phyloP scores from a whole-genome alignment of 1,140 invertebrate genomes.

The Hylaeus anthracinus region DNA sequence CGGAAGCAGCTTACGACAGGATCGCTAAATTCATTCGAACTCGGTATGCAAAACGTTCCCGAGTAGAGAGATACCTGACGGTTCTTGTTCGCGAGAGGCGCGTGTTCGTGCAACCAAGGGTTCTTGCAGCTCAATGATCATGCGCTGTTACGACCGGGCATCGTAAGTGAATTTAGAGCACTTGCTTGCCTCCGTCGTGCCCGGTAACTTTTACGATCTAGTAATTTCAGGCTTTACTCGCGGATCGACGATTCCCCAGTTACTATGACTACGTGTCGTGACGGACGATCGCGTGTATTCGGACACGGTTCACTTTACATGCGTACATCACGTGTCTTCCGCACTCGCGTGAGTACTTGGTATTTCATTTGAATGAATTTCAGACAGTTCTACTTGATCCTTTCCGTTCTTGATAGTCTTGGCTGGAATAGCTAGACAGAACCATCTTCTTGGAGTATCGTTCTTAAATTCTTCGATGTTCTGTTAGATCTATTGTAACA shows the following conservation, averaged over 20 bases:
- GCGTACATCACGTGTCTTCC: conserved; percentile 31
- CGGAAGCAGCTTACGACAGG: too few species aligned
- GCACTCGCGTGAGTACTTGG: background rate
- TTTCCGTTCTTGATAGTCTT: too few species aligned
- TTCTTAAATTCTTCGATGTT: too few species aligned
- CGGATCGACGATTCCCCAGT: conserved; percentile 29
- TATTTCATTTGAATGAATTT: background rate
- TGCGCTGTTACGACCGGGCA: background rate
- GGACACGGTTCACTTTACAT: conserved; percentile 13
- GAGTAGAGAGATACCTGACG: background rate
- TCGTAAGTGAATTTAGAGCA: conserved; percentile 30
- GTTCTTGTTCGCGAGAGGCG: conserved; percentile 3
- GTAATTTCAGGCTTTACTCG: conserved; percentile 25
- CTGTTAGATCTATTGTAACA: too few species aligned
- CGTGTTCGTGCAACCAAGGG: background rate
- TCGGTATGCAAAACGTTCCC: background rate
- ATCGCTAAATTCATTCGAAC: background rate
- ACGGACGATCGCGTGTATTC: conserved; percentile 39
- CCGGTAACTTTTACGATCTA: conserved; percentile 40
- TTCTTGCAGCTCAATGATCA: conserved; percentile 13
- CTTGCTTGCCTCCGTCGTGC: background rate
- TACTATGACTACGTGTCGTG: conserved; percentile 35
- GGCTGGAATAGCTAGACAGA: too few species aligned
- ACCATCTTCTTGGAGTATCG: too few species aligned
- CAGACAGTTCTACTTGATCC: too few species aligned